Base-by-base conservation (phyloP, 92 coral and sea anemone genomes). In the Blastomussa wellsi region DNA sequence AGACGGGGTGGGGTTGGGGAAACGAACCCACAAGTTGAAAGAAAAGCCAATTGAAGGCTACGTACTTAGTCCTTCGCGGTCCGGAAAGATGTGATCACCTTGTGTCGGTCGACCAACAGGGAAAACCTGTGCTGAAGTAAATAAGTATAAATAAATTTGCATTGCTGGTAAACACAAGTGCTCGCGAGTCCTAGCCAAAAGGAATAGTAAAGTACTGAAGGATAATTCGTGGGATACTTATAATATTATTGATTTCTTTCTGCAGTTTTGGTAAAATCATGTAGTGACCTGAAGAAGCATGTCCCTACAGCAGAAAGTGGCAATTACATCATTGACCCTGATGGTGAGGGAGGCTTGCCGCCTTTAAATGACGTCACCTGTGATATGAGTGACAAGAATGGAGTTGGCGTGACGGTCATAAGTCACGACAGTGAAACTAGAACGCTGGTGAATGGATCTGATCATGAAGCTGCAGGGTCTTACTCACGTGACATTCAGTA, bases 401-500 rank as follows among this genome's bases (percentile, higher is more conserved):
- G 84, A 47, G 39, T 66, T 80, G 84, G 84, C 37, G 84, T 80
- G 47, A 80, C 84, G 1, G 77, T 67, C 29, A 48, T 80, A 37
- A 80, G 77, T 68, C 84, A 80, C 76, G 84, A 80, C 67, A 80
- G 76, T 19, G 84, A 80, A 44, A 47, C 19, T 20, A 80, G 76
- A 51, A 80, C 84, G 32, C 62, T 26, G 37, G 84, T 80, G 24
- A 16, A 29, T 6, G 89, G 87, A 19, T 85, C 44, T 20, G 79
- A 57, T 13, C 85, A 41, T 29, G 79, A 59, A 28, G 8, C 0
- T 7, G 6, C 4, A 12, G 79, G 85, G 1, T 82, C 28, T 64
- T 82, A 80, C 41, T 71, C 71, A 3, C 82, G 88, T n/a, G 55
- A 88, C 70, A 52, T 88, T 28, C 37, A 33, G 8, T 90, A 90